Evolutionary conservation across 2,113 vertebrate genomes (phyloP).

Genomic region (Colossoma macropomum): DNA sequence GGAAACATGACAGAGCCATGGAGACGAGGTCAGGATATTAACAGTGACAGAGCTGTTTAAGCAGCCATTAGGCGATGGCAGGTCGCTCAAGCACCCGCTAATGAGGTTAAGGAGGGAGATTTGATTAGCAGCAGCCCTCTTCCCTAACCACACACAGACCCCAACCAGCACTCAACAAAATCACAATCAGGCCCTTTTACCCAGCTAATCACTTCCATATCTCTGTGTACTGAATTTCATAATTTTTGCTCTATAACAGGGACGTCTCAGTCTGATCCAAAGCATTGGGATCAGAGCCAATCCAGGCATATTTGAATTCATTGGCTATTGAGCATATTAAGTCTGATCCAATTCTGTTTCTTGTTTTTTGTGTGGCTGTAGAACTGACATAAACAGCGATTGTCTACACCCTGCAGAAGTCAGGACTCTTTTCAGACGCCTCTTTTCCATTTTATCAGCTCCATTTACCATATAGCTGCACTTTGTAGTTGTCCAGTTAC

Average conservation of each 20-base stretch:
- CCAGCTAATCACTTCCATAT: conserved; percentile 3
- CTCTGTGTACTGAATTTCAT: conserved; percentile 1
- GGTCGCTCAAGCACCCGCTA: conserved; percentile 30
- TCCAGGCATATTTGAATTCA: too few species aligned
- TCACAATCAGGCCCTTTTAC: background rate
- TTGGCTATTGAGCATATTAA: too few species aligned
- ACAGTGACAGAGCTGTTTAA: conserved; percentile 22
- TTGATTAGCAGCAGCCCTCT: conserved; percentile 35
- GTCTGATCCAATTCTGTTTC: too few species aligned
- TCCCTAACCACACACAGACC: conserved; percentile 18
- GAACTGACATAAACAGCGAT: too few species aligned
- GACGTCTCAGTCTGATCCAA: too few species aligned
- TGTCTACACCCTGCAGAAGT: too few species aligned
- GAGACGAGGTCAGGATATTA: conserved; percentile 24
- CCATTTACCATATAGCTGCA: too few species aligned
- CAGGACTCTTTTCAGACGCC: too few species aligned
- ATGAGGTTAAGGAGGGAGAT: conserved; percentile 43
- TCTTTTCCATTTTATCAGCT: too few species aligned
- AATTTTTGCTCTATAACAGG: background rate
- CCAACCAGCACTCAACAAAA: conserved; percentile 11
- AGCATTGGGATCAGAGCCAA: too few species aligned
- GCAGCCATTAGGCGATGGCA: conserved; percentile 13
- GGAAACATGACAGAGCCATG: conserved; percentile 30
- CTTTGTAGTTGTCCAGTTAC: too few species aligned
- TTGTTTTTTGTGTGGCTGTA: too few species aligned